These are phyloP conservation scores for Meliscaeva auricollis DNA, from an alignment of 2,888 invertebrate genomes.

Conservation along the genomic window DNA sequence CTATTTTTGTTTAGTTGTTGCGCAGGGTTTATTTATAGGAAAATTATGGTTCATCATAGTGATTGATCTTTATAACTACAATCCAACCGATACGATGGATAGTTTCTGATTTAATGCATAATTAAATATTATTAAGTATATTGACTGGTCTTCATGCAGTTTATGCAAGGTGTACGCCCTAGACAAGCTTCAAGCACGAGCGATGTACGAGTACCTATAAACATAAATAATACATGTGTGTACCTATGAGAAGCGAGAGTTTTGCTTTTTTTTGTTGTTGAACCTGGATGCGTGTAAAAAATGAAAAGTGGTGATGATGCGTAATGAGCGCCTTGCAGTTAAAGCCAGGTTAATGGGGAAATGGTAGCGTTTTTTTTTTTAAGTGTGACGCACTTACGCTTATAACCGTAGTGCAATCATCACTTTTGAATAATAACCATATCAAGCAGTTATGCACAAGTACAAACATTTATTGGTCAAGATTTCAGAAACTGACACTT, in stretches of 20 bases:
- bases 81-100: constrained; percentile 67
- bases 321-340: constrained; percentile 21
- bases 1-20: constrained; percentile 57
- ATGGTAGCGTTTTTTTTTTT: background rate
- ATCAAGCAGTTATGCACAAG: too few species aligned
- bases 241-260: background rate
- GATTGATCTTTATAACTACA: constrained; percentile 75
- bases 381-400: constrained; percentile 5
- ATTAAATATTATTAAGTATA: constrained; percentile 74
- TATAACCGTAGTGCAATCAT: background rate
- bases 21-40: constrained; percentile 69
- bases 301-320: constrained; percentile 29
- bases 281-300: background rate
- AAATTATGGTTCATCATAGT: constrained; percentile 72
- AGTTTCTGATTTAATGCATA: constrained; percentile 73
- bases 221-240: too few species aligned
- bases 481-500: too few species aligned
- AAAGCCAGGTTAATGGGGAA: constrained; percentile 37
- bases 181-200: background rate
- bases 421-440: constrained; percentile 36
- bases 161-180: constrained; percentile 52
- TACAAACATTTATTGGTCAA: too few species aligned
- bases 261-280: background rate
- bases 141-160: constrained; percentile 52
- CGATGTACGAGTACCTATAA: background rate